phyloP scores from a whole-genome alignment of 2,888 invertebrate species.

The Apoda limacodes region DNA sequence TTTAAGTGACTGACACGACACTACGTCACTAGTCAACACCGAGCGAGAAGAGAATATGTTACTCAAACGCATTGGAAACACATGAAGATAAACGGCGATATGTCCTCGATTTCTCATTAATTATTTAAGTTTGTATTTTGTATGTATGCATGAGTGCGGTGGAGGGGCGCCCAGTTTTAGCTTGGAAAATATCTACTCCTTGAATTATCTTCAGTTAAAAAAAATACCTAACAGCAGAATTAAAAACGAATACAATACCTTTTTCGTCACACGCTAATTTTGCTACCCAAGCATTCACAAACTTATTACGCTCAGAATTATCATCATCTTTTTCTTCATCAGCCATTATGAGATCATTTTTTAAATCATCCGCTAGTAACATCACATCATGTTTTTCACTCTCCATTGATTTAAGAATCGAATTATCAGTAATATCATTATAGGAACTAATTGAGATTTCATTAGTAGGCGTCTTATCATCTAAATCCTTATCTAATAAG shows the following conservation, averaged over 20 bases:
- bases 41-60: too few species aligned
- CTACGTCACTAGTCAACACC: too few species aligned
- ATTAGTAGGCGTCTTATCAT: conserved; percentile 62
- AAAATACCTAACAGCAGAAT: background rate
- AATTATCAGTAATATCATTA: conserved; percentile 62
- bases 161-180: too few species aligned
- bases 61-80: too few species aligned
- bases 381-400: conserved; percentile 55
- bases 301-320: conserved; percentile 62
- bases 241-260: conserved; percentile 33
- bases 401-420: conserved; percentile 57
- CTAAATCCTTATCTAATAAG: conserved; percentile 38
- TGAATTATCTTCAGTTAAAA: too few species aligned
- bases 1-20: too few species aligned
- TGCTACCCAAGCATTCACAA: conserved; percentile 61
- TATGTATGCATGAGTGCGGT: too few species aligned
- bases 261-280: conserved; percentile 56
- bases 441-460: conserved; percentile 60
- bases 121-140: too few species aligned
- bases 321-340: conserved; percentile 66
- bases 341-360: conserved; percentile 60
- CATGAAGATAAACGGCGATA: too few species aligned
- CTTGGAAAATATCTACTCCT: too few species aligned
- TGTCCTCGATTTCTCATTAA: too few species aligned
- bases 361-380: conserved; percentile 57